These are phyloP conservation scores for Actinostola sp. DNA, from an alignment of 92 coral and sea anemone genomes.

Conservation along the genomic window DNA sequence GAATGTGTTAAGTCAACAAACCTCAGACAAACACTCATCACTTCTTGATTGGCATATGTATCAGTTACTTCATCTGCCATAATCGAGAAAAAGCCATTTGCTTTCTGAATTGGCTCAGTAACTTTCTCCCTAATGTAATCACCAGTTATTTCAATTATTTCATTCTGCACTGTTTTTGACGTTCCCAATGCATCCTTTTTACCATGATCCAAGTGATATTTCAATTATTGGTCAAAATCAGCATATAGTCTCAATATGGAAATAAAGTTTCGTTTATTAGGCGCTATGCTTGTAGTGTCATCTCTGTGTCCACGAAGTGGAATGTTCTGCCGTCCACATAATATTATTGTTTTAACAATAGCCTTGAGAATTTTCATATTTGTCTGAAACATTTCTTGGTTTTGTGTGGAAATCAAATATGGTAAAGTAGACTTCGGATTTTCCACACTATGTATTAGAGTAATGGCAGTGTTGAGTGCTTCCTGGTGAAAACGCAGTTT, in stretches of 20 bases:
- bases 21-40: slow-evolving; percentile 53
- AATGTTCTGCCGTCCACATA: slow-evolving; percentile 51
- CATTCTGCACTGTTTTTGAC: slow-evolving; percentile 46
- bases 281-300: slow-evolving; percentile 51
- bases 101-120: slow-evolving; percentile 36
- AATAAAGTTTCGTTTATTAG: slow-evolving; percentile 59
- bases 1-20: no score
- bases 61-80: slow-evolving; percentile 64
- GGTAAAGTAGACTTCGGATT: slow-evolving; percentile 48
- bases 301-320: slow-evolving; percentile 66
- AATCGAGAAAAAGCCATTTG: slow-evolving; percentile 37
- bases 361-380: slow-evolving; percentile 38
- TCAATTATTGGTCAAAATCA: slow-evolving; percentile 31
- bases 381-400: slow-evolving; percentile 46
- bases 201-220: slow-evolving; percentile 38
- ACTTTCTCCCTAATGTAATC: slow-evolving; percentile 41
- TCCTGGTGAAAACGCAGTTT: slow-evolving; percentile 46
- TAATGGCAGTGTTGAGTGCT: slow-evolving; percentile 50
- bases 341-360: slow-evolving; percentile 48
- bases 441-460: slow-evolving; percentile 39
- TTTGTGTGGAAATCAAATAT: slow-evolving; percentile 43
- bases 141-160: slow-evolving; percentile 39
- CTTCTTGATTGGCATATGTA: slow-evolving; percentile 54
- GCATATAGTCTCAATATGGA: slow-evolving; percentile 48
- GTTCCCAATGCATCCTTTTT: slow-evolving; percentile 50